phyloP scores from a whole-genome alignment of 2,797 vertebrate genomes.

The Poliocrania exsul region DNA sequence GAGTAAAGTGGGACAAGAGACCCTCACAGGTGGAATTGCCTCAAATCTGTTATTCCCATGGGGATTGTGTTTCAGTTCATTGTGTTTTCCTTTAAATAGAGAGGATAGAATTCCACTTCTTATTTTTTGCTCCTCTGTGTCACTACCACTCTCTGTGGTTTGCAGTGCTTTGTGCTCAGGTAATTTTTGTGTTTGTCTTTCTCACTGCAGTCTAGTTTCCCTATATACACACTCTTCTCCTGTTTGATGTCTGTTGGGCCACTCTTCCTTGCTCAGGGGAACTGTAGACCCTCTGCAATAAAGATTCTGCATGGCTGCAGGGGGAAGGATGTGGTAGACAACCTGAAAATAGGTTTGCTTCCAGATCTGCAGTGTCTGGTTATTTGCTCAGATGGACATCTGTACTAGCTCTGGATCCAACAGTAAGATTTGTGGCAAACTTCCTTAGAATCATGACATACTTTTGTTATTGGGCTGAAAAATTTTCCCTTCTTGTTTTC shows the following conservation, averaged over 20 bases:
- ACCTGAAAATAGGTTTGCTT: neutral
- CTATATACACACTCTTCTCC: fast-evolving
- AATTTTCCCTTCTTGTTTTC: neutral
- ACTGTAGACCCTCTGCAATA: neutral
- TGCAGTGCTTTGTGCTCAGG: neutral
- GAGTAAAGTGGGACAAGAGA: neutral
- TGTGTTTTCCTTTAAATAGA: neutral
- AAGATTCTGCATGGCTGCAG: neutral
- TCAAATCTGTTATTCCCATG: neutral
- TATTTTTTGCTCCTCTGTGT: neutral
- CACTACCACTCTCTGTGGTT: neutral
- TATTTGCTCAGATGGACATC: neutral
- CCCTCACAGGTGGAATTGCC: neutral
- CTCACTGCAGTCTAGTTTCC: neutral
- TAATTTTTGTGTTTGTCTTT: neutral
- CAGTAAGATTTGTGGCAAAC: neutral
- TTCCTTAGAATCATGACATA: neutral
- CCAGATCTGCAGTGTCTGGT: neutral
- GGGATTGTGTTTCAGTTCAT: neutral
- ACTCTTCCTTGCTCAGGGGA: neutral
- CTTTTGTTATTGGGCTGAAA: fast-evolving
- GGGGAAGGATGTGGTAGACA: neutral
- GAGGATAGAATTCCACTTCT: neutral
- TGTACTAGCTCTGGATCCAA: neutral
- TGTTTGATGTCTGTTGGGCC: neutral